Base-by-base conservation (phyloP, 2,797 vertebrate genomes). In the Bryconaethiops microstoma region DNA sequence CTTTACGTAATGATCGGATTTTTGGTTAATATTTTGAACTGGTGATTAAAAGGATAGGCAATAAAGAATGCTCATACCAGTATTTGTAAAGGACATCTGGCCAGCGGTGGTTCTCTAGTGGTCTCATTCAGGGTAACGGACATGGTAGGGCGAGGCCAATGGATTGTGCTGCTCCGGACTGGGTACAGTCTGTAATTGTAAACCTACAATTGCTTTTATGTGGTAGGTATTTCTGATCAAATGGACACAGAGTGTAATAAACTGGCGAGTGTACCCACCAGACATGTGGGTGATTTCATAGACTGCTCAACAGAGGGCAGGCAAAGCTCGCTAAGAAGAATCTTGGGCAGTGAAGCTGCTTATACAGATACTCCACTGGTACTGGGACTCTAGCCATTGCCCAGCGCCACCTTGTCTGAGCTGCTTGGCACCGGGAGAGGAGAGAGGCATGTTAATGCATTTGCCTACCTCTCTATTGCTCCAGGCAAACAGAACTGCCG, bases 381-480 rank as follows among this genome's bases (percentile, higher is more conserved):
- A 21, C 39, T 87, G 5, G 21, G 23, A 48, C 67, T 14, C 45
- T n/a, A 59, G 29, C 59, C 71, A 52, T 19, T 21, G 63, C 86
- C 84, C 84, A 55, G 80, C 76, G 76, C 83, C 86, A 17, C 86
- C 88, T 83, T 82, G 89, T 90, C 88, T 86, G 85, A 45, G 82
- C 82, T 48, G 60, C 79, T 73, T 86, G 76, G 80, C 85, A 73
- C 76, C 21, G 54, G 80, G 70, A 25, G 29, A 9, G 17, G 21
- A n/a, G 54, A 10, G 29, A 23, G 50, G 52, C 55, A 67, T 50
- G 40, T 39, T 78, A 63, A 70, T 81, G 67, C 77, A 69, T 85
- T 52, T 19, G 78, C 69, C 75, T 14, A 42, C 83, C 76, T 78
- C 70, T 12, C 78, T 82, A 84, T 83, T 79, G 39, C 80, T 74